These are phyloP conservation scores for Chrysaora quinquecirrha DNA, from an alignment of 30 jellyfish, hydroid and myxozoan species.

Conservation along the genomic window DNA sequence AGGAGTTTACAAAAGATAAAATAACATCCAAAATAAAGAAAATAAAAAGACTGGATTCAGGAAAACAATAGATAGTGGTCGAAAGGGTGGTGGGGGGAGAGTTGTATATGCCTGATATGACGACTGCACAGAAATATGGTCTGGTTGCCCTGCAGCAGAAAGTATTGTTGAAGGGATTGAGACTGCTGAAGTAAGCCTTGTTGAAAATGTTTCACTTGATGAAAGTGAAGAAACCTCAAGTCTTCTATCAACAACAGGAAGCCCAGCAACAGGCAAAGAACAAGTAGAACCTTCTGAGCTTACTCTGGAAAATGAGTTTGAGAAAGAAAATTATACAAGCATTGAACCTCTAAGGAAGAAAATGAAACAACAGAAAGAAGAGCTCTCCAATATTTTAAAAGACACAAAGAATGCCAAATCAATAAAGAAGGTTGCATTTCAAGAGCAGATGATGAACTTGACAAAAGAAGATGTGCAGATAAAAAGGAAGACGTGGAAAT, in stretches of 20 bases:
- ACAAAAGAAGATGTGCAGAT: conserved; percentile 10
- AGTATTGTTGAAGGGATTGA: neutral
- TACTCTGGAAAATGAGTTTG: no score
- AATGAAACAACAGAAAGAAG: conserved; percentile 12
- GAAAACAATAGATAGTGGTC: neutral
- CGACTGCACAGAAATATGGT: neutral
- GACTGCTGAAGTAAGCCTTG: neutral
- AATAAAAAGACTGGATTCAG: neutral
- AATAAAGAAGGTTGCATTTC: conserved; percentile 7
- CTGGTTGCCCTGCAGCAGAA: neutral
- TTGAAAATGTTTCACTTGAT: neutral
- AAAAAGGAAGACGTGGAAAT: neutral
- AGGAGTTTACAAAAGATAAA: neutral
- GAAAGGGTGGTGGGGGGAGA: neutral
- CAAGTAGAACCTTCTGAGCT: neutral
- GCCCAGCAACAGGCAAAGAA: neutral
- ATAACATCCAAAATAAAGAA: neutral
- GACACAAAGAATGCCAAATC: conserved; percentile 7
- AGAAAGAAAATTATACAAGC: neutral
- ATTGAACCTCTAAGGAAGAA: conserved; percentile 12
- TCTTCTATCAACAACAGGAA: neutral
- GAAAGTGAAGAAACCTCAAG: neutral
- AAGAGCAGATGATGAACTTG: conserved; percentile 3
- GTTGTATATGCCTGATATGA: neutral
- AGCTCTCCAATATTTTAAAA: neutral